Conservation (phyloP, 1,140 invertebrate genomes). For the Stegodyphus dumicola region DNA sequence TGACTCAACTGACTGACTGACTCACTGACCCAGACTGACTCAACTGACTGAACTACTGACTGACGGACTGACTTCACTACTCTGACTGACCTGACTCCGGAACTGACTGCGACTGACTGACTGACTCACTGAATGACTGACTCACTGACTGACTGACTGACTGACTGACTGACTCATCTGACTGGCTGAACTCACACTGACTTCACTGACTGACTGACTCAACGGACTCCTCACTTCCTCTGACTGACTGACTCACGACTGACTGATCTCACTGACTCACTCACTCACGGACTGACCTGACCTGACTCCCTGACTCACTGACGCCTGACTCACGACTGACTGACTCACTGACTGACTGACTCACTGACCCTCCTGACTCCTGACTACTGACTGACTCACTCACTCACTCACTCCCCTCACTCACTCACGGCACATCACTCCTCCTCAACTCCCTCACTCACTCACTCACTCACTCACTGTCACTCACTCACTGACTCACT, state of each 20-base stretch:
- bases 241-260: too few relatives aligned
- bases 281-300: too few relatives aligned
- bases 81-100: too few relatives aligned
- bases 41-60: conserved; percentile 11
- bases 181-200: not conserved
- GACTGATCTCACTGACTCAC: too few relatives aligned
- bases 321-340: not conserved
- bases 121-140: conserved; percentile 13
- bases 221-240: too few relatives aligned
- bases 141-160: conserved; percentile 26
- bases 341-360: conserved; percentile 1
- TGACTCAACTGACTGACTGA: not conserved
- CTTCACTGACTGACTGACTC: not conserved
- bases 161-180: conserved; percentile 31
- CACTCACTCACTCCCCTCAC: conserved; percentile 2
- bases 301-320: conserved; percentile 10
- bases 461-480: conserved; percentile 11
- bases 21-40: not conserved
- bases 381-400: too few relatives aligned
- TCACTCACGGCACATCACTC: conserved; percentile 14
- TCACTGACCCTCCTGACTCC: conserved; percentile 6
- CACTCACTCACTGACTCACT: too few relatives aligned
- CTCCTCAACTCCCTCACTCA: conserved; percentile 29
- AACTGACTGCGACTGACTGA: not conserved
- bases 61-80: not conserved